These are phyloP conservation scores for Bubo bubo DNA, from an alignment of 2,113 vertebrate species.

Conservation along the genomic window DNA sequence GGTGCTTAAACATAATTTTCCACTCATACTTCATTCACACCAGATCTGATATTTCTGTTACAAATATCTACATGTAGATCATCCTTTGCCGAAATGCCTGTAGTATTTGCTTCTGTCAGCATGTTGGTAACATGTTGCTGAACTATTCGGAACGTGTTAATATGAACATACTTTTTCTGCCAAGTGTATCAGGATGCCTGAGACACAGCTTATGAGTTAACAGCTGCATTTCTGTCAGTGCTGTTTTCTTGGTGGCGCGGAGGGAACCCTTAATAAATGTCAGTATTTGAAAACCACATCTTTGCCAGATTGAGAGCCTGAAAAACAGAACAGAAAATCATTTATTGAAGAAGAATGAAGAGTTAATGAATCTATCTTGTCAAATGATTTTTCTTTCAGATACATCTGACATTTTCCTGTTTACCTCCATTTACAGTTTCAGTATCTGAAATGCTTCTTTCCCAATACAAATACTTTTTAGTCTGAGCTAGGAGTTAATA, in stretches of 20 bases:
- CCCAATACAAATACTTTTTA: background rate
- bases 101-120: background rate
- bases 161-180: background rate
- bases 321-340: background rate
- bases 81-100: background rate
- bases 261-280: background rate
- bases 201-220: background rate
- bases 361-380: slow-evolving; percentile 20
- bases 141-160: background rate
- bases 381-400: slow-evolving; percentile 21
- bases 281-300: background rate
- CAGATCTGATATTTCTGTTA: background rate
- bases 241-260: background rate
- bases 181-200: background rate
- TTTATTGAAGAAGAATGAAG: background rate
- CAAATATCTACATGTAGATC: background rate
- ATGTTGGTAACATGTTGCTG: background rate
- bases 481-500: background rate
- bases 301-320: background rate
- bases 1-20: background rate
- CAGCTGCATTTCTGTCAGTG: background rate
- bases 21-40: background rate
- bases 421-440: background rate
- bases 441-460: background rate
- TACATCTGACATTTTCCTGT: background rate